Percentiles rank a stretch among this genome's conserved stretches.
Evolutionary conservation across 1,140 invertebrate species (phyloP).

Genomic region (Lamellibrachia luymesi): DNA sequence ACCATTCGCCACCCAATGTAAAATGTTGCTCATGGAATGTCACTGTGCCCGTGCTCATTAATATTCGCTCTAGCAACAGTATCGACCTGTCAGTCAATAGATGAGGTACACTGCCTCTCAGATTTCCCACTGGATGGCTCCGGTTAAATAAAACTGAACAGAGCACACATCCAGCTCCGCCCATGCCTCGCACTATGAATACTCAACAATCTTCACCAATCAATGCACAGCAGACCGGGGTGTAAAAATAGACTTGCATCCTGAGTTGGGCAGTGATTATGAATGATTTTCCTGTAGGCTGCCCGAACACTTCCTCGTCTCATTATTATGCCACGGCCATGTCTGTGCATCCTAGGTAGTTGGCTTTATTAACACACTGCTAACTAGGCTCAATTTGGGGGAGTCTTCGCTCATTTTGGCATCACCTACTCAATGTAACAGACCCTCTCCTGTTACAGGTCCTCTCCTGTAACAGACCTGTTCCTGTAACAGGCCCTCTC

Average conservation of each 20-base stretch:
- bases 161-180: neutral
- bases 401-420: too few species aligned
- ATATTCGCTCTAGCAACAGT: neutral
- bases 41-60: neutral
- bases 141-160: neutral
- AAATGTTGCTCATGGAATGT: neutral
- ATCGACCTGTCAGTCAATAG: neutral
- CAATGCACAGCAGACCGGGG: neutral
- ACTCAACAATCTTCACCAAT: constrained; percentile 5
- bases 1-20: neutral
- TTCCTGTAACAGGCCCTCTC: neutral
- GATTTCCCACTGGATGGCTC: neutral
- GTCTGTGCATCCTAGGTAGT: neutral
- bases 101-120: neutral
- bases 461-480: neutral
- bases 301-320: neutral
- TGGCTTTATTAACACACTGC: neutral
- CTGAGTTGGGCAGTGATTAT: neutral
- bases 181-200: neutral
- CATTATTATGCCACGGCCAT: neutral
- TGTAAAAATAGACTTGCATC: neutral
- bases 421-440: too few species aligned
- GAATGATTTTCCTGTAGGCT: neutral
- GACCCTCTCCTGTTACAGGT: too few species aligned
- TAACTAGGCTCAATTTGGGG: neutral